Conservation (phyloP, 2,888 invertebrate species). For the Tachystola acroxantha region DNA sequence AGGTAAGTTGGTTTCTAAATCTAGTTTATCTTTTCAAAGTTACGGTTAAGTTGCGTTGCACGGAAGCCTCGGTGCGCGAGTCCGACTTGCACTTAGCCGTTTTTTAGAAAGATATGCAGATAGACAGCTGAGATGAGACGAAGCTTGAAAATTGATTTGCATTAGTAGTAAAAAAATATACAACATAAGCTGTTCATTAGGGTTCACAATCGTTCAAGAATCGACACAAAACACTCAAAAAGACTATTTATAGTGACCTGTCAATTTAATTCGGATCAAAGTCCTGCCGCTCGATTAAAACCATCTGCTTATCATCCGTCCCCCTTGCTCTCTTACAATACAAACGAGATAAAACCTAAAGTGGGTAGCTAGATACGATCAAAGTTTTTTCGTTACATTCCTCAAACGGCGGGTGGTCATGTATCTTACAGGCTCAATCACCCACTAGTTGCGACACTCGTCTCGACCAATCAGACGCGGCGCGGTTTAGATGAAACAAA, state of each 20-base stretch:
- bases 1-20: too few relatives aligned
- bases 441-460: constrained; percentile 18
- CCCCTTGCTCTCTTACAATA: background rate
- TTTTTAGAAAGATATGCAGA: too few relatives aligned
- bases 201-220: constrained; percentile 5
- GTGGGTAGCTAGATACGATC: constrained; percentile 29
- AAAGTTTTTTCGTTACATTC: constrained; percentile 39
- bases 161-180: too few relatives aligned
- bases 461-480: constrained; percentile 47
- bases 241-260: constrained; percentile 48
- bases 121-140: too few relatives aligned
- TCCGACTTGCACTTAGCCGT: too few relatives aligned
- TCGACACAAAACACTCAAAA: constrained; percentile 19
- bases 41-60: too few relatives aligned
- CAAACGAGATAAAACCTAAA: constrained; percentile 12
- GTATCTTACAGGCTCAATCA: constrained; percentile 1
- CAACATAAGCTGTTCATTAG: too few relatives aligned
- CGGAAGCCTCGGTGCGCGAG: too few relatives aligned
- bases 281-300: constrained; percentile 36
- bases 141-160: too few relatives aligned
- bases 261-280: constrained; percentile 60
- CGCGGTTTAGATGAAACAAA: constrained; percentile 62
- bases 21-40: too few relatives aligned
- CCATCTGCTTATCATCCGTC: constrained; percentile 35
- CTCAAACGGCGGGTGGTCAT: constrained; percentile 53